Conservation (phyloP, 64 coral and sea anemone genomes). For the Acropora yongei region DNA sequence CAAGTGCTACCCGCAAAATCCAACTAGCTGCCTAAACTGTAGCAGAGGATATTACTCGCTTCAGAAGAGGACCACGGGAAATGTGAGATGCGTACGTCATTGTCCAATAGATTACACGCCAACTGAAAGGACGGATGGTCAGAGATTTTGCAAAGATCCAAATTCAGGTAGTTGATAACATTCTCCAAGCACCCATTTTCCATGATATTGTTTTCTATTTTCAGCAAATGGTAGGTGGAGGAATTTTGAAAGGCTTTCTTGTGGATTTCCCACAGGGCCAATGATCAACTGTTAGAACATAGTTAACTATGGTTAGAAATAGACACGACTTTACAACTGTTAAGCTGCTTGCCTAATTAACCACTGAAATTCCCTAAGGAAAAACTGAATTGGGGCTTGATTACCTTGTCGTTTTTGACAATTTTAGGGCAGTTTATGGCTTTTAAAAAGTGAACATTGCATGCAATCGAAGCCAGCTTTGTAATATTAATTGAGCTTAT, state of each 20-base stretch:
- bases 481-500: neutral
- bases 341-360: too few relatives aligned
- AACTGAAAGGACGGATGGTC: neutral
- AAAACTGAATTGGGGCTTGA: too few relatives aligned
- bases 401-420: too few relatives aligned
- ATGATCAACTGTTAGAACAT: neutral
- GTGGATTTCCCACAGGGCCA: neutral
- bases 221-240: too few relatives aligned
- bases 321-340: too few relatives aligned
- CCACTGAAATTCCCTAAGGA: too few relatives aligned
- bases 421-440: neutral
- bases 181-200: neutral
- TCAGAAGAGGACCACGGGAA: conserved; percentile 32
- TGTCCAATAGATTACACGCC: conserved; percentile 24
- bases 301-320: too few relatives aligned
- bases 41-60: conserved; percentile 13
- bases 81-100: conserved; percentile 32
- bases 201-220: neutral
- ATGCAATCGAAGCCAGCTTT: neutral
- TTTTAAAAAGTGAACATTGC: neutral
- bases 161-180: conserved; percentile 15
- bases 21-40: conserved; percentile 23
- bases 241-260: too few relatives aligned
- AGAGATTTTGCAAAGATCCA: conserved; percentile 30
- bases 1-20: conserved; percentile 16